Percentiles rank a stretch among this genome's conserved stretches.
Evolutionary conservation across 2,888 invertebrate species (phyloP).

Genomic region (Melieria omissa): DNA sequence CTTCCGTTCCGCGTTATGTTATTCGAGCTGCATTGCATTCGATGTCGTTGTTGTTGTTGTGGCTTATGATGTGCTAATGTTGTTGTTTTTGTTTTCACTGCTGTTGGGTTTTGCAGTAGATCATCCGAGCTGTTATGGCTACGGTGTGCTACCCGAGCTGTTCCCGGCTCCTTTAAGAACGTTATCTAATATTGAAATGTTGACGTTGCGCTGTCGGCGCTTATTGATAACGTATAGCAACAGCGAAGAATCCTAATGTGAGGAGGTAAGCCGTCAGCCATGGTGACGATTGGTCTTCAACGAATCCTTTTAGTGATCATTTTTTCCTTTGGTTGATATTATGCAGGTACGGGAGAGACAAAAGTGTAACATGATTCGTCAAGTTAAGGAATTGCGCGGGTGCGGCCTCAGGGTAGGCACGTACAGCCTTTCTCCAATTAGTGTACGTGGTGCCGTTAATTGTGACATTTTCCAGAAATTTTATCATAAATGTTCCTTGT

Average conservation of each 20-base stretch:
- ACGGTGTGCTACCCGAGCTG: too few relatives aligned
- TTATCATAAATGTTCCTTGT: neutral
- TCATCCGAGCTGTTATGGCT: too few relatives aligned
- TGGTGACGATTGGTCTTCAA: neutral
- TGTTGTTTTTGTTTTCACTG: too few relatives aligned
- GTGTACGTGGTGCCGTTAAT: slow-evolving; percentile 17
- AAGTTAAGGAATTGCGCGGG: slow-evolving; percentile 6
- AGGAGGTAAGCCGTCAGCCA: neutral
- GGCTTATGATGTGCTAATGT: too few relatives aligned
- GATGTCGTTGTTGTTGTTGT: too few relatives aligned
- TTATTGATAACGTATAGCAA: slow-evolving; percentile 1
- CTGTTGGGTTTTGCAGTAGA: too few relatives aligned
- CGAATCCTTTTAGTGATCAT: slow-evolving; percentile 7
- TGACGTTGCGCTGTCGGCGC: slow-evolving; percentile 1
- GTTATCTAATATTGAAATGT: slow-evolving; percentile 5
- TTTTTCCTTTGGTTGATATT: slow-evolving; percentile 12
- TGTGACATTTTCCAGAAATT: slow-evolving; percentile 9
- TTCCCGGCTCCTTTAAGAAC: slow-evolving; percentile 6
- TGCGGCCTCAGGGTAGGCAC: slow-evolving; percentile 4
- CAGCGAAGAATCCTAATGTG: slow-evolving; percentile 10
- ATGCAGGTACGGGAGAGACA: slow-evolving; percentile 10
- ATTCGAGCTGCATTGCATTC: too few relatives aligned
- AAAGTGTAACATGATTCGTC: neutral
- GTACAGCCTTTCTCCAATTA: slow-evolving; percentile 2
- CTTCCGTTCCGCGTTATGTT: too few relatives aligned